Conservation (phyloP, 2,797 vertebrate species). For the Onychomys arenicola region DNA sequence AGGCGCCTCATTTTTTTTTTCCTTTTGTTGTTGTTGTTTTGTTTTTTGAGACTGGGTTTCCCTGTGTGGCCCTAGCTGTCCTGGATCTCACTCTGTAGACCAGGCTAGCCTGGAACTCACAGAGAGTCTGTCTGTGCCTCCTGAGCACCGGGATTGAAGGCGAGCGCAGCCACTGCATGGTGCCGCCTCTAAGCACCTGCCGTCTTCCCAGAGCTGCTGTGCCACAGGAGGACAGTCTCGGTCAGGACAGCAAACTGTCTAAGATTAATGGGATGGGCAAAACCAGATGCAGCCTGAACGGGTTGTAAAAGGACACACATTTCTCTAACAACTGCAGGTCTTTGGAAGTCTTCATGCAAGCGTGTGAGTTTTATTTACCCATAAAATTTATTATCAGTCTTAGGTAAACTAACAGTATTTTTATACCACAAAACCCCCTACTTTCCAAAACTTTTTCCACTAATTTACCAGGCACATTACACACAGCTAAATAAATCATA, state of each 20-base stretch:
- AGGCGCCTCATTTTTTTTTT: background rate
- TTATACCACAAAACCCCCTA: conserved; percentile 43
- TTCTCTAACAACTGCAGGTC: background rate
- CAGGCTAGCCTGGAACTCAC: background rate
- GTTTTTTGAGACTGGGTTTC: background rate
- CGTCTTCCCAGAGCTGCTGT: background rate
- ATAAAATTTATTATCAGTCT: conserved; percentile 49
- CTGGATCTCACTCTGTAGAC: background rate
- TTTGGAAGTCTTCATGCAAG: conserved; percentile 26
- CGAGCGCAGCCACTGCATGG: background rate
- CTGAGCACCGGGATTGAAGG: background rate
- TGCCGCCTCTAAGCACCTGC: background rate
- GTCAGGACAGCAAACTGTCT: conserved; percentile 17
- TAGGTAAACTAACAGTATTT: conserved; percentile 63
- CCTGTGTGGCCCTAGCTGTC: background rate
- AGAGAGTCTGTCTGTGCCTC: background rate
- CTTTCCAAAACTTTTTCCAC: background rate
- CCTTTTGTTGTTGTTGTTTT: background rate
- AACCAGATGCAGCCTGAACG: background rate
- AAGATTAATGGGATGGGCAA: background rate
- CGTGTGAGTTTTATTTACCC: conserved; percentile 45
- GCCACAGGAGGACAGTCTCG: background rate
- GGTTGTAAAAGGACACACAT: conserved; percentile 11
- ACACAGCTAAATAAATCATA: background rate
- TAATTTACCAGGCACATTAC: conserved; percentile 62